A percentile compares a stretch with the other conserved stretches of the same genome.
Conservation (phyloP, 2,113 vertebrate species). For the Tympanuchus pallidicinctus region DNA sequence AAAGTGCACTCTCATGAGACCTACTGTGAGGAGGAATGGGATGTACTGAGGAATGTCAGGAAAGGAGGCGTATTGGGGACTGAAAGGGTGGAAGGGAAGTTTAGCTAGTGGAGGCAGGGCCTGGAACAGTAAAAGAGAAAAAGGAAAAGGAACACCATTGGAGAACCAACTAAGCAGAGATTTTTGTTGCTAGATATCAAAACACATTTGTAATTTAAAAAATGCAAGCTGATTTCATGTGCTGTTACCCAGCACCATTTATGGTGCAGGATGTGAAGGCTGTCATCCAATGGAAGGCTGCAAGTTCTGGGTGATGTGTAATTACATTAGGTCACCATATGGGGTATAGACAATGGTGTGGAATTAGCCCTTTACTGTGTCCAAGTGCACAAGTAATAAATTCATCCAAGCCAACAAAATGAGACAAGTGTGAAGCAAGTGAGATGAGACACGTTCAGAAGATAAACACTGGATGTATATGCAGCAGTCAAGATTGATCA, state of each 20-base stretch:
- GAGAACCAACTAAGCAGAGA: background rate
- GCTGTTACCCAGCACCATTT: background rate
- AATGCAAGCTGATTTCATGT: background rate
- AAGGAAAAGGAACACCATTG: rapidly evolving
- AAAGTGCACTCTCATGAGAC: background rate
- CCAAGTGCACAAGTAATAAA: background rate
- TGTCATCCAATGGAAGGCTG: background rate
- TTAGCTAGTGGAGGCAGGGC: background rate
- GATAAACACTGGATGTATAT: background rate
- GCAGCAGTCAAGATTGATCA: background rate
- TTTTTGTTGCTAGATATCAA: background rate
- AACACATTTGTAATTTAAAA: background rate
- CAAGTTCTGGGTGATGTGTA: background rate
- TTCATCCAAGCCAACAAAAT: background rate
- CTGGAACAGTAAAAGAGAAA: background rate
- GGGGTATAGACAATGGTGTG: background rate
- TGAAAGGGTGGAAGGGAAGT: background rate
- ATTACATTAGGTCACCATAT: background rate
- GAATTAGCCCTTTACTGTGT: background rate
- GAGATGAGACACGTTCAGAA: background rate
- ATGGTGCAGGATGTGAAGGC: background rate
- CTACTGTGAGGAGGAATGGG: background rate
- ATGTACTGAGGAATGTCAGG: background rate
- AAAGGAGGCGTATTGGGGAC: background rate
- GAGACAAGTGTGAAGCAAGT: background rate